Conservation (phyloP, 2,797 vertebrate species). For the Calcarius lapponicus region DNA sequence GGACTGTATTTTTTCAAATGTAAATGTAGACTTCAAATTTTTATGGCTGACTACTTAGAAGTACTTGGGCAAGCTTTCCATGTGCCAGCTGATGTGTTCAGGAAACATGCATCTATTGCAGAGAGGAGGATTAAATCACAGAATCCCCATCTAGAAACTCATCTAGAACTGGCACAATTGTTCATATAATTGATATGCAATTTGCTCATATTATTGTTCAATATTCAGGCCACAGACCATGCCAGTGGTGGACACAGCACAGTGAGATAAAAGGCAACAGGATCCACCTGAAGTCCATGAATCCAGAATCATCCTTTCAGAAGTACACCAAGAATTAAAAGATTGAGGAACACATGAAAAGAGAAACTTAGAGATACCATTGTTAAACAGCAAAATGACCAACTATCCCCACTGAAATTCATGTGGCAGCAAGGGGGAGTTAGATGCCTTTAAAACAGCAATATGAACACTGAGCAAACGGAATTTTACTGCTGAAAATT, state of each 20-base stretch:
- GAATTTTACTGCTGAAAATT: not conserved
- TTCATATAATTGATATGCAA: not conserved
- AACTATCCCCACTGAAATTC: not conserved
- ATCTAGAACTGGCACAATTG: not conserved
- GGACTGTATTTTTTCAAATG: not conserved
- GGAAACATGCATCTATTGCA: not conserved
- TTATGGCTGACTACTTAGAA: not conserved
- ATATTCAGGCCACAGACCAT: not conserved
- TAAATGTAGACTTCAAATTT: not conserved
- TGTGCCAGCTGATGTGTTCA: not conserved
- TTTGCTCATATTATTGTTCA: not conserved
- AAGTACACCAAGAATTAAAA: not conserved
- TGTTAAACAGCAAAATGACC: not conserved
- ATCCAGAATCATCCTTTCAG: not conserved
- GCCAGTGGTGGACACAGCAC: not conserved
- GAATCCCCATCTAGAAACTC: not conserved
- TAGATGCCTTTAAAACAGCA: not conserved
- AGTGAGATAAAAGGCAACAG: not conserved
- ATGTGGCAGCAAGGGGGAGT: not conserved
- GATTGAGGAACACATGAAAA: not conserved
- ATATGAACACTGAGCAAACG: not conserved
- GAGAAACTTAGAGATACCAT: not conserved
- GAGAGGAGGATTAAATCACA: not conserved
- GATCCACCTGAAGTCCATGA: fast-evolving
- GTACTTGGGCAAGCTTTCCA: not conserved